Conservation (phyloP, 2,113 vertebrate species). For the Pongo pygmaeus region DNA sequence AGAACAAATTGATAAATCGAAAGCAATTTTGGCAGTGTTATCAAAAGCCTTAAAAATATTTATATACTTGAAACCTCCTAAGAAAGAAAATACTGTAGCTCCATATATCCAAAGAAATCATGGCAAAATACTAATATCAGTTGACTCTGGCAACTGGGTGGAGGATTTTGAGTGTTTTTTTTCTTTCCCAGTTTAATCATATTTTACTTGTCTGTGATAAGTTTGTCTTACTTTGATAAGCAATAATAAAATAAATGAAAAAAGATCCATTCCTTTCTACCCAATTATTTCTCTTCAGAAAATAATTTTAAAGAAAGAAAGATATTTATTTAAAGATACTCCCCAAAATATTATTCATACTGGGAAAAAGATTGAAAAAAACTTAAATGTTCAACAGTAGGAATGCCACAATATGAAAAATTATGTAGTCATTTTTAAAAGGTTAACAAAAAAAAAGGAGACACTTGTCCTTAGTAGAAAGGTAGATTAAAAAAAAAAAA, state of each 20-base stretch:
- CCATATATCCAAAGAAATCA: slow-evolving; percentile 28
- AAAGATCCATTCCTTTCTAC: slow-evolving; percentile 38
- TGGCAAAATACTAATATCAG: not conserved
- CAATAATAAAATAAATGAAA: not conserved
- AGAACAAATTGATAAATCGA: not conserved
- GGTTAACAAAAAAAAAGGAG: not conserved
- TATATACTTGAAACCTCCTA: not conserved
- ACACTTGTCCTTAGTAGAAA: too few species aligned
- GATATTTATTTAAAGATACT: slow-evolving; percentile 47
- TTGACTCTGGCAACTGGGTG: not conserved
- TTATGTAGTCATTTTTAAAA: not conserved
- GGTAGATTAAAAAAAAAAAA: too few species aligned
- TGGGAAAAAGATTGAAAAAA: not conserved
- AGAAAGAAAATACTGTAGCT: slow-evolving; percentile 29
- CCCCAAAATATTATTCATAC: slow-evolving; percentile 8
- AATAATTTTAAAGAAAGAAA: slow-evolving; percentile 48
- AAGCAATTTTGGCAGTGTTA: slow-evolving; percentile 33
- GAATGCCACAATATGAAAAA: slow-evolving; percentile 5
- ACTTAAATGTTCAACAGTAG: slow-evolving; percentile 4
- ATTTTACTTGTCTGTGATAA: slow-evolving; percentile 49
- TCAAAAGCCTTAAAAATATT: slow-evolving; percentile 44
- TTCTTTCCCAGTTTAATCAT: slow-evolving; percentile 16
- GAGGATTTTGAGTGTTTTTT: not conserved
- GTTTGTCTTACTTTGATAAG: slow-evolving; percentile 50
- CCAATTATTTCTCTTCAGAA: slow-evolving; percentile 42